phyloP scores from a whole-genome alignment of 2,113 vertebrate genomes.

The Amazona guildingii region DNA sequence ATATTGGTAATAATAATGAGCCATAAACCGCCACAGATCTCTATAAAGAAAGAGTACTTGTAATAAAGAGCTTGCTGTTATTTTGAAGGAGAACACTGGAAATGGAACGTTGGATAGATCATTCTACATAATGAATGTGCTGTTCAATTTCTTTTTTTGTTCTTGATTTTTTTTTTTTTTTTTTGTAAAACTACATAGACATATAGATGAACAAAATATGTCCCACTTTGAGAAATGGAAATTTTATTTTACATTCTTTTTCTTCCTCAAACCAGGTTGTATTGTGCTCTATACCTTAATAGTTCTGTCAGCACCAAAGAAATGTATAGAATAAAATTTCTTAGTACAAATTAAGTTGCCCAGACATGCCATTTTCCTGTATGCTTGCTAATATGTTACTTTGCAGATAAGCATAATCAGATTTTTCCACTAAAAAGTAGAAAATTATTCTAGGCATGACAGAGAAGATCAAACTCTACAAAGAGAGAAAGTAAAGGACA shows the following conservation, averaged over 20 bases:
- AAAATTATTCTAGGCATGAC: background rate
- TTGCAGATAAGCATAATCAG: background rate
- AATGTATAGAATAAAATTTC: background rate
- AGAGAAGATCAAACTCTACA: background rate
- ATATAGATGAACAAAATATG: background rate
- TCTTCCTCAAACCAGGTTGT: background rate
- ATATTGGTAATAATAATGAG: background rate
- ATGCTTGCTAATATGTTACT: background rate
- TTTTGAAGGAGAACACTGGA: background rate
- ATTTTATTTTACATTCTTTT: background rate
- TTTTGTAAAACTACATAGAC: background rate
- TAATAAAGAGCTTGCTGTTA: background rate
- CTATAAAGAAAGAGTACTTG: background rate
- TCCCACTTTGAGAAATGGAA: background rate
- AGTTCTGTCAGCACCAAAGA: background rate
- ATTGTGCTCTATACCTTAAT: background rate
- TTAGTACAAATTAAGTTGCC: background rate
- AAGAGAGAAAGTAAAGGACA: background rate
- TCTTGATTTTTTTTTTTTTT: accelerated
- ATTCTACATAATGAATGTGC: background rate
- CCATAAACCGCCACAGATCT: background rate
- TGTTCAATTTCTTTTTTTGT: background rate
- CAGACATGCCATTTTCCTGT: background rate
- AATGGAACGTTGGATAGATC: background rate
- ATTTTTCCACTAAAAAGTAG: background rate